A percentile compares a stretch with the other conserved stretches of the same genome.
These are phyloP conservation scores for Thamnophis sirtalis DNA, from an alignment of 2,113 vertebrate species.

Conservation along the genomic window DNA sequence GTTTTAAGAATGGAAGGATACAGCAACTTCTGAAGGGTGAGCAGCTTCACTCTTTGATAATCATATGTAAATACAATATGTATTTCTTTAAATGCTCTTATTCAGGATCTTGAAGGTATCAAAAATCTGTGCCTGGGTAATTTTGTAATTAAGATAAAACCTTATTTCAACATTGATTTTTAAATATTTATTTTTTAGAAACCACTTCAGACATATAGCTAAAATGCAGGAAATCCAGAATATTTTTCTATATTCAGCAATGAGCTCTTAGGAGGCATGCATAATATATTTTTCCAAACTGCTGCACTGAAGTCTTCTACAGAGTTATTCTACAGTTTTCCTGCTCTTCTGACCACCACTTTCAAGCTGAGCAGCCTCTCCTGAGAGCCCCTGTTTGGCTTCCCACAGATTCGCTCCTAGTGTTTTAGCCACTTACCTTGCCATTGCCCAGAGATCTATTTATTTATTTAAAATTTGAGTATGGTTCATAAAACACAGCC, in stretches of 20 bases:
- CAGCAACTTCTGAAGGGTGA: constrained; percentile 49
- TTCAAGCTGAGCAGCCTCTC: not conserved
- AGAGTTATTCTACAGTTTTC: not conserved
- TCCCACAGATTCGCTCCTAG: not conserved
- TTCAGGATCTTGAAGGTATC: constrained; percentile 3
- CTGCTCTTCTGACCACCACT: not conserved
- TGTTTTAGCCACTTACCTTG: not conserved
- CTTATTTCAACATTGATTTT: not conserved
- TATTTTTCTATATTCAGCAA: not conserved
- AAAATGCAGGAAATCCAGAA: constrained; percentile 5
- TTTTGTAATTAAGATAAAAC: not conserved
- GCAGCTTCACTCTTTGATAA: constrained; percentile 43
- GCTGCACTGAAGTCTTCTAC: not conserved
- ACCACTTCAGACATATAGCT: constrained; percentile 1
- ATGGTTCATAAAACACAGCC: not conserved
- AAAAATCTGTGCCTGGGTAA: constrained; percentile 25
- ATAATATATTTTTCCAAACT: not conserved
- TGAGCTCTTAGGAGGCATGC: not conserved
- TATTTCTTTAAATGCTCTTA: not conserved
- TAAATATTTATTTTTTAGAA: not conserved
- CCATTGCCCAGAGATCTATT: not conserved
- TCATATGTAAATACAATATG: constrained; percentile 12
- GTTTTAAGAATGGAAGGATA: constrained; percentile 51
- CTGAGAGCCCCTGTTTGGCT: not conserved
- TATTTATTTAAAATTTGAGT: not conserved